Percentiles rank a stretch among this genome's conserved stretches.
These are phyloP conservation scores for Sturmia bella DNA, from an alignment of 2,888 invertebrate species.

Conservation along the genomic window DNA sequence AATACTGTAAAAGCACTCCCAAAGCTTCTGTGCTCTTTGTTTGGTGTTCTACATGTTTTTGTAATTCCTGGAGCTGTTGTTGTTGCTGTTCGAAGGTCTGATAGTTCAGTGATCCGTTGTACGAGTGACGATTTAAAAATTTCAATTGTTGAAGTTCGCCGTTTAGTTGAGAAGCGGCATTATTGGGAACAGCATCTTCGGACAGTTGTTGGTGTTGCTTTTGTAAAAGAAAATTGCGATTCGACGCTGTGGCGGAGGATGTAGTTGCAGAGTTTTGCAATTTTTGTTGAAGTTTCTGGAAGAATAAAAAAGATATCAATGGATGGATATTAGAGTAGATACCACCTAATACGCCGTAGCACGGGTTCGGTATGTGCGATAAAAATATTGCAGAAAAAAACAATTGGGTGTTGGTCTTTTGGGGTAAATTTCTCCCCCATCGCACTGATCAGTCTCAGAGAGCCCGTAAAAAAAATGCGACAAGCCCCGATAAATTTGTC, in stretches of 20 bases:
- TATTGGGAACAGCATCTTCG: conserved; percentile 54
- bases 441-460: too few relatives aligned
- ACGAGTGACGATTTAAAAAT: conserved; percentile 76
- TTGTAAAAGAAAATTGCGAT: conserved; percentile 61
- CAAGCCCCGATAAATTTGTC: too few relatives aligned
- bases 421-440: too few relatives aligned
- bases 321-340: background rate
- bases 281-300: conserved; percentile 58
- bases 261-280: conserved; percentile 50
- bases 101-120: conserved; percentile 74
- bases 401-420: too few relatives aligned
- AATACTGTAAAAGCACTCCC: conserved; percentile 91
- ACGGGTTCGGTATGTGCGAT: too few relatives aligned
- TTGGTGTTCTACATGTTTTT: conserved; percentile 70
- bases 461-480: too few relatives aligned
- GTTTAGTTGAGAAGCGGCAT: conserved; percentile 46
- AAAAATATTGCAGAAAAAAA: background rate
- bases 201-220: conserved; percentile 69
- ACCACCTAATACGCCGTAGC: background rate
- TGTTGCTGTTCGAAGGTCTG: conserved; percentile 72
- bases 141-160: conserved; percentile 71
- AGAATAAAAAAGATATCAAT: background rate
- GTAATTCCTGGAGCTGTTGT: conserved; percentile 69
- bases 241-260: conserved; percentile 28
- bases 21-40: conserved; percentile 91